phyloP scores from a whole-genome alignment of 1,140 invertebrate species.

The Phocides pigmalion region DNA sequence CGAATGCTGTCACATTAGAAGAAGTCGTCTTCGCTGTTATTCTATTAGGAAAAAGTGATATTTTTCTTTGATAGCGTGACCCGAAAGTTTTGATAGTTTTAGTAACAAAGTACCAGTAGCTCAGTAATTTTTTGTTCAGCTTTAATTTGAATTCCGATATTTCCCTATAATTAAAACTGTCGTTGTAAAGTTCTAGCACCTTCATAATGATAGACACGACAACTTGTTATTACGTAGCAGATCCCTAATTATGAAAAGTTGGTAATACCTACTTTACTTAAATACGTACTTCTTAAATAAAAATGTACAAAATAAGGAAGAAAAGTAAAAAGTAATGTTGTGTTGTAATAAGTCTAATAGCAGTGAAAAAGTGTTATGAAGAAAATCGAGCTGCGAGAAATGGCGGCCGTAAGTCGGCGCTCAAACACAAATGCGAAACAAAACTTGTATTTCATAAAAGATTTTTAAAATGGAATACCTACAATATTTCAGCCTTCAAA shows the following conservation, averaged over 20 bases:
- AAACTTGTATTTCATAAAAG: slow-evolving; percentile 73
- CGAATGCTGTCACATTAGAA: slow-evolving; percentile 68
- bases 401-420: slow-evolving; percentile 30
- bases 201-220: background rate
- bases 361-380: slow-evolving; percentile 15
- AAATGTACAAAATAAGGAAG: background rate
- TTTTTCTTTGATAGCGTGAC: slow-evolving; percentile 68
- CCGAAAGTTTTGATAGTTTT: slow-evolving; percentile 57
- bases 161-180: background rate
- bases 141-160: too few relatives aligned
- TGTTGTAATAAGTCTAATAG: slow-evolving; percentile 16
- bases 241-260: background rate
- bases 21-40: slow-evolving; percentile 58
- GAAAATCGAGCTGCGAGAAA: slow-evolving; percentile 34
- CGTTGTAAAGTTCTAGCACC: background rate
- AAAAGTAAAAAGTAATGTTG: slow-evolving; percentile 9
- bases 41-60: slow-evolving; percentile 26
- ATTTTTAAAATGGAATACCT: slow-evolving; percentile 80
- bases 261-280: background rate
- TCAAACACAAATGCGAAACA: slow-evolving; percentile 48
- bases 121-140: background rate
- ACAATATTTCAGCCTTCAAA: slow-evolving; percentile 82
- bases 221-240: background rate
- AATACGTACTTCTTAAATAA: background rate
- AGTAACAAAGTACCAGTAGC: background rate